A percentile compares a stretch with the other conserved stretches of the same genome.
phyloP scores from a whole-genome alignment of 2,113 vertebrate genomes.

The Bubo scandiacus region DNA sequence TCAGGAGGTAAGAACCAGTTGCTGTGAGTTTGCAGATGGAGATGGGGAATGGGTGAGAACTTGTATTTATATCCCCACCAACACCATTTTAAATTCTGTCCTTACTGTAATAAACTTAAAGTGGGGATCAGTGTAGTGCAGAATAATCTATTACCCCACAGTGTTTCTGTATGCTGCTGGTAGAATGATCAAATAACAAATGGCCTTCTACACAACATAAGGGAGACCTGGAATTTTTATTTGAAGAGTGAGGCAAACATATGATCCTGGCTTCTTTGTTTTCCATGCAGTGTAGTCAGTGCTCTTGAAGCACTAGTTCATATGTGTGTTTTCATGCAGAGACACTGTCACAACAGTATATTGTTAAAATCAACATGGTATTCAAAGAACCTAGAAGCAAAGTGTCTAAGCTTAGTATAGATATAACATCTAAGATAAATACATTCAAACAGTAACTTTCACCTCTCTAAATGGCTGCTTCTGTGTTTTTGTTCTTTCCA shows the following conservation, averaged over 20 bases:
- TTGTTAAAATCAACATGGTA: not conserved
- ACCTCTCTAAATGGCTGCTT: not conserved
- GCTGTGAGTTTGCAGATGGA: not conserved
- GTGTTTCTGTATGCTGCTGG: not conserved
- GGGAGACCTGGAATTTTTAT: not conserved
- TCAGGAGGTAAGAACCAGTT: conserved; percentile 73
- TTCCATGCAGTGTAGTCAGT: not conserved
- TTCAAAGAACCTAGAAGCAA: not conserved
- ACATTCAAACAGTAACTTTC: not conserved
- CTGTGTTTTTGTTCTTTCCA: conserved; percentile 39
- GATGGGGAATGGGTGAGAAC: not conserved
- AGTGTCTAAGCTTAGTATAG: not conserved
- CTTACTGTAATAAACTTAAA: not conserved
- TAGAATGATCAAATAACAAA: not conserved
- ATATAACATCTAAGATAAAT: not conserved
- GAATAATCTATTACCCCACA: not conserved
- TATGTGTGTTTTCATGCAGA: not conserved
- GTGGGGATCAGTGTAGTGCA: not conserved
- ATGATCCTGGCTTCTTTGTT: not conserved
- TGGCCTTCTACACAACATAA: not conserved
- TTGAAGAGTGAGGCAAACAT: not conserved
- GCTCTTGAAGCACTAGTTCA: not conserved
- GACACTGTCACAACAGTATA: not conserved
- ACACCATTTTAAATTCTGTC: not conserved
- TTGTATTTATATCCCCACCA: not conserved